Base-by-base conservation (phyloP, 2,113 vertebrate species). In the Bufo gargarizans region DNA sequence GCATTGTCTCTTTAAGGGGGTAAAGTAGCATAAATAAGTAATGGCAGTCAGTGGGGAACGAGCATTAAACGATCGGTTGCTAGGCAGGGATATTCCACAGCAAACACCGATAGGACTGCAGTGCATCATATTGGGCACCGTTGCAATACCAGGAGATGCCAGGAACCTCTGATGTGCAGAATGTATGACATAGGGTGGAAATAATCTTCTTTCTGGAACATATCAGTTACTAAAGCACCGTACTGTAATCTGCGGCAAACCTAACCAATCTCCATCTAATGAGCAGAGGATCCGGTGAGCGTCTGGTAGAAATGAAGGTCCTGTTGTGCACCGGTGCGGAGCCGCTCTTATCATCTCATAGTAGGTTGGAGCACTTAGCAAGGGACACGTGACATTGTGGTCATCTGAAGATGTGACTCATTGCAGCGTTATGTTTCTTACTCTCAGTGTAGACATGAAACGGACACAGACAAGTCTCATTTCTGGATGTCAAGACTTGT, bases 11-110 rank as follows among this genome's bases (percentile, higher is more conserved):
- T 83, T 83, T 69, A 69, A 83, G 47, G 17, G 47, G 13, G 49
- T 55, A 50, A 50, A 22, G 50, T 84, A 84, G 67, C 47, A 33
- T 84, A 71, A 84, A 84, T 71, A 84, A 84, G 47, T 84, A 55
- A 84, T 84, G 82, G 10, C n/a, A 33, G 65, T 71, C 82, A 55
- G 82, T 69, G 63, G 63, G 82, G 65, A 84, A 71, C 11, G 14
- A 55, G 47, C 45, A 22, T 53, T 69, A 65, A 69, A 49, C 82
- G 6, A 69, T 71, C 13, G 4, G 81, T 84, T 84, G 49, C 82
- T 84, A 84, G 65, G 82, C 63, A 84, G 49, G 65, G 47, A 55
- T 84, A 84, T 69, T 71, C 82, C 63, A 33, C 82, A 84, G 63
- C 63, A 71, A 69, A 33, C 63, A 71, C 47, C 22, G n/a, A 84